Evolutionary conservation across 1,140 invertebrate genomes (phyloP), one percentile per base, ranked within the genome.

Genomic region (Lysiphlebus fabarum): DNA sequence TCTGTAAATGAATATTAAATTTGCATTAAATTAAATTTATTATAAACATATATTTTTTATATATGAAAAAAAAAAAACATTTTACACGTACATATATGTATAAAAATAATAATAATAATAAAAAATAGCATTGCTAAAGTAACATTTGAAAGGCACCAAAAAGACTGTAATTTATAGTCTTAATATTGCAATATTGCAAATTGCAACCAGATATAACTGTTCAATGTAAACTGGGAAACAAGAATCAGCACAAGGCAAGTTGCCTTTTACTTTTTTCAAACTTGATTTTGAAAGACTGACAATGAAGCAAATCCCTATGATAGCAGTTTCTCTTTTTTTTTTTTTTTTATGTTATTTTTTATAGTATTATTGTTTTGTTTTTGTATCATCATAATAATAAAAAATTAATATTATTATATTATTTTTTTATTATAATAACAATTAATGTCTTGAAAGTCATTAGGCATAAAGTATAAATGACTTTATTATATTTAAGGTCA

Each of bases 191-290:
- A 61, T 61, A 64, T 45, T 53, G 57, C 37, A 45, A 47, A 26
- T 26, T 26, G 17, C 17, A 26, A 4, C 17, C 17, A 26, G 17
- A 26, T 26, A 26, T 26, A 26, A 26, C 17, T 2, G 44, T 37
- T 49, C 26, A 42, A 53, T 59, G 47, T 56, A 44, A 58, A 49
- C 36, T 56, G 17, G 17, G 17, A 65, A 53, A 62, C 53, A 65
- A 70, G 63, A 74, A 76, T 62, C 69, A 61, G 72, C 57, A 74
- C 76, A 78, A 76, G 76, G 74, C 62, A 58, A 71, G 58, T 68
- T 61, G 66, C 68, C 76, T 78, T 75, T 76, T 78, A 78, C 76
- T 78, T 78, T 78, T 78, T 76, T 65, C 62, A 68, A 68, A 66
- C 33, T 51, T 70, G 62, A 62, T 58, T 60, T 36, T 38, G 49